These are phyloP conservation scores for Reinhardtius hippoglossoides DNA, from an alignment of 2,113 vertebrate genomes.

Conservation along the genomic window DNA sequence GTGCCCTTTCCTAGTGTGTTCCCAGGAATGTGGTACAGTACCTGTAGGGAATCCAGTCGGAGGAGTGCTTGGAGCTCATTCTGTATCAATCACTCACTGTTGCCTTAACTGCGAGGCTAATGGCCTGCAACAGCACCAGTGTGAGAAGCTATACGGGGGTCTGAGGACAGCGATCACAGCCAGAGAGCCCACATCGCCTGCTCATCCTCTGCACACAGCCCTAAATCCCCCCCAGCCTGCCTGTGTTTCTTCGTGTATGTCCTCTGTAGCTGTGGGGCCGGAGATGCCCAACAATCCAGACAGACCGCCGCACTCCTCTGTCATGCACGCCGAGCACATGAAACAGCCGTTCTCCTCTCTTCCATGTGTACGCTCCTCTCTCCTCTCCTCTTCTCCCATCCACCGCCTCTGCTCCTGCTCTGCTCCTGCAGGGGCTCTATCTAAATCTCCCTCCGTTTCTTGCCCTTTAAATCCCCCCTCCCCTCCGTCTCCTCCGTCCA, in stretches of 20 bases:
- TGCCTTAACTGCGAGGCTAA: constrained; percentile 66
- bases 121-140: constrained; percentile 73
- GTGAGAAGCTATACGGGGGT: constrained; percentile 59
- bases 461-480: constrained; percentile 78
- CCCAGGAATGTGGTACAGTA: constrained; percentile 71
- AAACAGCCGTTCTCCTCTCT: constrained; percentile 55
- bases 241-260: constrained; percentile 35
- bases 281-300: constrained; percentile 58
- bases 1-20: constrained; percentile 30
- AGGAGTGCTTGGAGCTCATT: constrained; percentile 96
- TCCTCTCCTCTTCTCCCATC: constrained; percentile 52
- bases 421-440: constrained; percentile 54
- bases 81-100: constrained; percentile 74
- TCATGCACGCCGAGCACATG: constrained; percentile 55
- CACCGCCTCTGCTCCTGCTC: constrained; percentile 62
- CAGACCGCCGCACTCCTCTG: constrained; percentile 42
- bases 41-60: constrained; percentile 99
- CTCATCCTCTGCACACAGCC: constrained; percentile 79
- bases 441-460: constrained; percentile 79
- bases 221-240: constrained; percentile 47
- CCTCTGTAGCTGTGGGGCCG: constrained; percentile 46
- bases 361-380: constrained; percentile 54
- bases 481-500: constrained; percentile 51
- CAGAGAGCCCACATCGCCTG: constrained; percentile 73
- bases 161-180: constrained; percentile 75